phyloP scores from a whole-genome alignment of 2,888 invertebrate genomes.

The Noctua fimbriata region DNA sequence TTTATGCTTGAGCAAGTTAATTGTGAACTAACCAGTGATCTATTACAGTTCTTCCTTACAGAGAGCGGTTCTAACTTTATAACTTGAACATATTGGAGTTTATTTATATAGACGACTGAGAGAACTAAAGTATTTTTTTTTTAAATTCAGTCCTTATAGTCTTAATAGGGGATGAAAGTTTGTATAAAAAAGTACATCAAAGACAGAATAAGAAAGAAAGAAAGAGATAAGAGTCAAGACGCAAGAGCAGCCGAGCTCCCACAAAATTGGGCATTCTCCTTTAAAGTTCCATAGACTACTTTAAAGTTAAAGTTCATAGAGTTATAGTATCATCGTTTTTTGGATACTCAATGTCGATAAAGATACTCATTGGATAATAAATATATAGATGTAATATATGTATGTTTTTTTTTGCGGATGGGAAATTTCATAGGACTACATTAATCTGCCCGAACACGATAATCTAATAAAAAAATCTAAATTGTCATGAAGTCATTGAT shows the following conservation, averaged over 20 bases:
- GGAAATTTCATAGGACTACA: not conserved
- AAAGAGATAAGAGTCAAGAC: not conserved
- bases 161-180: not conserved
- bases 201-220: not conserved
- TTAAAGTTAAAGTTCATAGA: not conserved
- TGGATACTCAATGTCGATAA: not conserved
- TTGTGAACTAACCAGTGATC: slow-evolving; percentile 29
- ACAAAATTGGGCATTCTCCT: not conserved
- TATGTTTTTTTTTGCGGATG: not conserved
- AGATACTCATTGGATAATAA: not conserved
- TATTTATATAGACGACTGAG: not conserved
- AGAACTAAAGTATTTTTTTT: not conserved
- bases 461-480: no score
- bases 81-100: not conserved
- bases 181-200: not conserved
- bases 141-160: not conserved
- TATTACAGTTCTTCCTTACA: not conserved
- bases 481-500: not conserved
- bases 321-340: not conserved
- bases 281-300: not conserved
- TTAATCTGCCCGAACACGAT: not conserved
- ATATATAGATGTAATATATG: no score
- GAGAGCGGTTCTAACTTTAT: slow-evolving; percentile 1
- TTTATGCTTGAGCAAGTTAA: slow-evolving; percentile 39
- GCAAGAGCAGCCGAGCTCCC: no score